Base-by-base conservation (phyloP, 2,888 invertebrate species). In the Caenorhabditis sp. region DNA sequence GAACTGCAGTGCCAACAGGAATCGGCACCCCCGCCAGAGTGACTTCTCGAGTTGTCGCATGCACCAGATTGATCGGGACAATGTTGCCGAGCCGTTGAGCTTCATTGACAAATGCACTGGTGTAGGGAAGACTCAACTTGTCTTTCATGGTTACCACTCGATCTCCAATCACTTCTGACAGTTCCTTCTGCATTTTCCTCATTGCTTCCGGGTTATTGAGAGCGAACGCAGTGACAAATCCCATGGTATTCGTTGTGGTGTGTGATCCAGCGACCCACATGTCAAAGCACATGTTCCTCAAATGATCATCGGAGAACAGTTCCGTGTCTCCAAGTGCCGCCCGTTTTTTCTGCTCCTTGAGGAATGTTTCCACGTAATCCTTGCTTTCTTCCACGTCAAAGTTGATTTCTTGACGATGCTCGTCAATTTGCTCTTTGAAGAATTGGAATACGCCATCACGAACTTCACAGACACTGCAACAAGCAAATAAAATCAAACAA, bases 191-290 rank as follows among this genome's bases (percentile, higher is more conserved):
- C 51, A 87, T 69, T 62, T 84, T 80, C 47, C 28, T 44, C 22
- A 58, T 55, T 2, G 50, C 70, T 9, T 71, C 65, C 53, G 18
- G n/a, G n/a, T 68, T 60, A 40, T 74, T 80, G 13, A 79, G 20
- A 15, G 82, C 67, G 24, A 62, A 87, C 0, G 83, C 76, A 1
- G 82, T 28, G 5, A 79, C 51, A 67, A 82, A 87, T 1, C 80
- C 67, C 44, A 87, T 68, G 0, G 87, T 87, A 28, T 82, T 85
- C n/a, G 85, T 77, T 13, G 87, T 87, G 9, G 87, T 85, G 50
- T 87, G 87, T 82, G 84, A 80, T n/a, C 87, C 87, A 58, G 85
- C 87, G 26, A 85, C 47, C 87, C 87, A 87, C 50, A 87, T 74
- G 72, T 87, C 87, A 44, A 87, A 84, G 44, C 80, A 83, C 69